phyloP scores from a whole-genome alignment of 1,140 invertebrate species.

The Trichoplusia ni region DNA sequence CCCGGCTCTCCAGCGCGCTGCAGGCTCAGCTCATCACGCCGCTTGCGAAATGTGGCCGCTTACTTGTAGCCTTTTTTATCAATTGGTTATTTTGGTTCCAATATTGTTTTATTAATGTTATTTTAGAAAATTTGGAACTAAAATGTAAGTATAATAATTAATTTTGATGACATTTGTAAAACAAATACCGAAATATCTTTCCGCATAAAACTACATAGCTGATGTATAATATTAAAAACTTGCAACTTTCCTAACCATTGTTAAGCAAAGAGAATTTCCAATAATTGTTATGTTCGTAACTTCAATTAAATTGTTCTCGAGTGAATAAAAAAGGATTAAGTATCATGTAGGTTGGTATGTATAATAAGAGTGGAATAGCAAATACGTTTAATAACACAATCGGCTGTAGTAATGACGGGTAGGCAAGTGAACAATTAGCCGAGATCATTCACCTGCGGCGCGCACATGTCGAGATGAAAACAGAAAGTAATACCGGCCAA shows the following conservation, averaged over 20 bases:
- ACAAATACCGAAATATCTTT: no score
- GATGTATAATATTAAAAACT: background rate
- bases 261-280: constrained; percentile 17
- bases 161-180: no score
- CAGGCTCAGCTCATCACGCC: background rate
- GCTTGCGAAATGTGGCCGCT: background rate
- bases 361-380: constrained; percentile 14
- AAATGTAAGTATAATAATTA: no score
- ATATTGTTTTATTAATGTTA: no score
- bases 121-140: no score
- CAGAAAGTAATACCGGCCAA: constrained; percentile 73
- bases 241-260: constrained; percentile 15
- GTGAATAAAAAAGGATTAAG: constrained; percentile 4
- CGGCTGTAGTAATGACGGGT: constrained; percentile 6
- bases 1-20: background rate
- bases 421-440: constrained; percentile 23
- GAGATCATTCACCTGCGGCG: constrained; percentile 35
- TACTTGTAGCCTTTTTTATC: background rate
- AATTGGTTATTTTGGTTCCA: no score
- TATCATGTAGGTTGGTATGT: background rate
- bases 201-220: background rate
- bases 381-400: constrained; percentile 21
- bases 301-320: constrained; percentile 18
- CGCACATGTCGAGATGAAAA: constrained; percentile 64
- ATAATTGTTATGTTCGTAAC: constrained; percentile 20